Base-by-base conservation (phyloP, 2,113 vertebrate genomes). In the Daphoenositta chrysoptera region DNA sequence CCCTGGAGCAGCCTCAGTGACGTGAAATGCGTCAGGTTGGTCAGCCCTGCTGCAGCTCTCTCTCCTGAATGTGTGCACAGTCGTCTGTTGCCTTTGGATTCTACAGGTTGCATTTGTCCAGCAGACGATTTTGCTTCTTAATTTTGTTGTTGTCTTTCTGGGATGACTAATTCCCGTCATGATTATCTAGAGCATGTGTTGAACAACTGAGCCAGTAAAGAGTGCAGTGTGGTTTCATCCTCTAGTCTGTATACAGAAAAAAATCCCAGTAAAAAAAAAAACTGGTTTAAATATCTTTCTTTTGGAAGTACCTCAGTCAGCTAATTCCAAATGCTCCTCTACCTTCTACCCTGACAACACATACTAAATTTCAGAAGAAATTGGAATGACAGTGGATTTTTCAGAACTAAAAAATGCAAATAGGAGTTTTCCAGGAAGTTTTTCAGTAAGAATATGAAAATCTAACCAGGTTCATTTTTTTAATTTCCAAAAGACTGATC, bases 21-120 rank as follows among this genome's bases (percentile, higher is more conserved):
- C 0, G 2, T 78, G 69, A 65, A 69, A 48, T 47, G 21, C 0
- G 0, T 6, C 60, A 37, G 54, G 19, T 77, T 89, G 30, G 35
- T 72, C 35, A 37, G 33, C 47, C 1, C 0, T 40, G 16, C 50
- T 21, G 15, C 76, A 57, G 33, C 28, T 83, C 2, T 54, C 14
- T 78, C 33, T 61, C 33, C 15, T 73, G 31, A 45, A 26, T 73
- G 8, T 37, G 45, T 11, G 8, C 16, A 7, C 20, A 40, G 14
- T 94, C 13, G 11, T 56, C 27, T 76, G 15, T 53, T 63, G n/a
- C 17, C 9, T 81, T 76, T 65, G 40, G 28, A n/a, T 48, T 57
- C 20, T 57, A 6, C 26, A 45, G 11, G 15, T 69, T 90, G 10
- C 19, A 5, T 73, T 79, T 95, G 10, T 72, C n/a, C 0, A 0